Evolutionary conservation across 2,888 invertebrate species (phyloP).

Genomic region (Lobophora halterata): DNA sequence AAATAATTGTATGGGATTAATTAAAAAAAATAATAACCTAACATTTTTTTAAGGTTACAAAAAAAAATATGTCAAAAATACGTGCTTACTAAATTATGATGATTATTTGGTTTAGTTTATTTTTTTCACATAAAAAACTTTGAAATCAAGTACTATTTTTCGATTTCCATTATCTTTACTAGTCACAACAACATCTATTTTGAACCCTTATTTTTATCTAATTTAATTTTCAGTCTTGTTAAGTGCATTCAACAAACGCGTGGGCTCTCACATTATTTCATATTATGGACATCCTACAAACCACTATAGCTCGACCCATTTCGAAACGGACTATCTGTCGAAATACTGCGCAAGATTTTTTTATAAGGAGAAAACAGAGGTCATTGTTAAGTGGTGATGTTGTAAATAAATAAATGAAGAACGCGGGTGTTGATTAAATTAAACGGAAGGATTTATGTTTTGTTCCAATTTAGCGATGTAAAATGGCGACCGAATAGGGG

Average conservation of each 20-base stretch:
- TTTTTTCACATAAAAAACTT: too few relatives aligned
- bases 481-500: conserved; percentile 69
- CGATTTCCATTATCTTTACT: too few relatives aligned
- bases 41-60: too few relatives aligned
- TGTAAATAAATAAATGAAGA: conserved; percentile 54
- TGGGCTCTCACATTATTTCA: conserved; percentile 63
- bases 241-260: conserved; percentile 47
- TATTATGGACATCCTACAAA: conserved; percentile 54
- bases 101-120: too few relatives aligned
- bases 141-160: too few relatives aligned
- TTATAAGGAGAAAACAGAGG: conserved; percentile 39
- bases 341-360: conserved; percentile 29
- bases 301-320: conserved; percentile 40
- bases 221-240: conserved; percentile 49
- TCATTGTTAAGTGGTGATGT: conserved; percentile 47
- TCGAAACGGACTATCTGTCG: conserved; percentile 18
- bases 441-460: conserved; percentile 73
- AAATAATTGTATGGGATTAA: too few relatives aligned
- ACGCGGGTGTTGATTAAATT: conserved; percentile 77
- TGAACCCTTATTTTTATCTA: conserved; percentile 41
- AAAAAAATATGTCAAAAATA: too few relatives aligned
- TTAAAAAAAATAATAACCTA: too few relatives aligned
- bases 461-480: conserved; percentile 74
- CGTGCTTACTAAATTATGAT: too few relatives aligned
- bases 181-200: conserved; percentile 29